A percentile compares a stretch with the other conserved stretches of the same genome.
phyloP scores from a whole-genome alignment of 2,888 invertebrate species.

The Apomyelois bistriatella region DNA sequence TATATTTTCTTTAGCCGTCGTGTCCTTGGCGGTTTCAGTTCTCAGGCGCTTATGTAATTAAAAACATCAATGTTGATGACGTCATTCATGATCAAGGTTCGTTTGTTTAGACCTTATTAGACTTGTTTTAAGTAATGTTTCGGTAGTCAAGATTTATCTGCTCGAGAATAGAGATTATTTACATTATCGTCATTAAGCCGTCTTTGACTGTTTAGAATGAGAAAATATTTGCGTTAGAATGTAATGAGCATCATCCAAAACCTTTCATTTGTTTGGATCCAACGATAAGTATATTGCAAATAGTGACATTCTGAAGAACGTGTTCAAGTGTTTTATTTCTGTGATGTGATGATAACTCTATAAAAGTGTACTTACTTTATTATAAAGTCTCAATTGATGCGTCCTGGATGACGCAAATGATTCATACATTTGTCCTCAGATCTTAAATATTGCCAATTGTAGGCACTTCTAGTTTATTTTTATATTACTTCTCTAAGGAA shows the following conservation, averaged over 20 bases:
- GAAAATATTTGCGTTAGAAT: too few species aligned
- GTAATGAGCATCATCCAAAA: too few species aligned
- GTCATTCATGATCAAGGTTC: conserved; percentile 28
- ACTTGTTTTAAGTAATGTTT: not conserved
- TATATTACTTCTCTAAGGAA: not conserved
- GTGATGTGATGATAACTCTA: not conserved
- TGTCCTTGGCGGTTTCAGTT: not conserved
- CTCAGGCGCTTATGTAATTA: conserved; percentile 5
- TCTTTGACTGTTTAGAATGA: too few species aligned
- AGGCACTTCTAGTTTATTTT: not conserved
- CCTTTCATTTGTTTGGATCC: too few species aligned
- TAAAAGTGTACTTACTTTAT: not conserved
- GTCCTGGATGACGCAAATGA: conserved; percentile 4
- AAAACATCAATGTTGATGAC: conserved; percentile 23
- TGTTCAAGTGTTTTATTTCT: not conserved
- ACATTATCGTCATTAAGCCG: too few species aligned
- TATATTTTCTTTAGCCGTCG: too few species aligned
- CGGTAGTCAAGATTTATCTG: too few species aligned
- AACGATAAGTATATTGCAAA: too few species aligned
- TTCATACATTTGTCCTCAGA: not conserved
- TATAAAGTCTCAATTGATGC: not conserved
- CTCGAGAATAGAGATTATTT: too few species aligned
- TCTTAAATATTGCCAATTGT: not conserved
- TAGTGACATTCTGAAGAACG: too few species aligned
- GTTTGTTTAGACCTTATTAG: conserved; percentile 11